Evolutionary conservation across 2,113 vertebrate species (phyloP).

Genomic region (Phylloscopus trochiloides): DNA sequence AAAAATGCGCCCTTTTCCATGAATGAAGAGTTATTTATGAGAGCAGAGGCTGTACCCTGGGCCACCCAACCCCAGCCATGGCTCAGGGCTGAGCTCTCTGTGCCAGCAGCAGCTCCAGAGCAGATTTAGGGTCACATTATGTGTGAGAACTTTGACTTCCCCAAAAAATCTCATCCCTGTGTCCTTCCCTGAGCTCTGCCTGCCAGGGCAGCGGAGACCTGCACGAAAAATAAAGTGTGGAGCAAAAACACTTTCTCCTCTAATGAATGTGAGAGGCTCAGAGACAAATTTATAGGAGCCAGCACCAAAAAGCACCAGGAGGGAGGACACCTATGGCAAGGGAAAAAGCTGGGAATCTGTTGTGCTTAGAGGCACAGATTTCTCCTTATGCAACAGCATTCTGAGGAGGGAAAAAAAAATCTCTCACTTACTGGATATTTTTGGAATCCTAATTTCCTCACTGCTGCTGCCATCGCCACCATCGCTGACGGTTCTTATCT

Average conservation of each 20-base stretch:
- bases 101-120: background rate
- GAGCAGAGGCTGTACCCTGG: background rate
- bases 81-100: background rate
- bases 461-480: constrained; percentile 89
- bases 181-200: background rate
- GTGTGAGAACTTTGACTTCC: background rate
- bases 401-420: background rate
- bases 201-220: background rate
- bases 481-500: constrained; percentile 85
- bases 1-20: background rate
- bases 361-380: background rate
- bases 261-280: background rate
- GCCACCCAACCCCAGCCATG: background rate
- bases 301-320: background rate
- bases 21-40: background rate
- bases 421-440: constrained; percentile 82
- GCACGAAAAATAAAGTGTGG: background rate
- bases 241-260: background rate
- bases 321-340: background rate
- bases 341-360: background rate
- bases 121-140: accelerated
- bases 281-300: background rate
- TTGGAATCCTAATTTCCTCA: constrained; percentile 86
- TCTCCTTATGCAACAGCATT: background rate
- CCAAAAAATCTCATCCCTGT: background rate